A percentile compares a stretch with the other conserved stretches of the same genome.
Evolutionary conservation across 2,113 vertebrate genomes (phyloP).

Genomic region (Kryptolebias marmoratus): DNA sequence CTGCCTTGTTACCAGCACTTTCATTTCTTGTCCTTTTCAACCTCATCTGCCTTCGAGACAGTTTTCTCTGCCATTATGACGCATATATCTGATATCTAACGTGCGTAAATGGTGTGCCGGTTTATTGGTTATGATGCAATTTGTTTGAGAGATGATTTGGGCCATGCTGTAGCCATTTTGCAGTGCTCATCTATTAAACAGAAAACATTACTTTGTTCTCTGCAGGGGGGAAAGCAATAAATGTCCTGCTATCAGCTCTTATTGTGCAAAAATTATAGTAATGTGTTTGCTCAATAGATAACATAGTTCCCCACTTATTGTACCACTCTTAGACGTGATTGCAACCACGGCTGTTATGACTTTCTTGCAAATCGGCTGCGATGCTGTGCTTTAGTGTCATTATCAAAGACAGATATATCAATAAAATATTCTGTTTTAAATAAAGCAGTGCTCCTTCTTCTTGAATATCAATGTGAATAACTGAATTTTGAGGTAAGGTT

Average conservation of each 20-base stretch:
- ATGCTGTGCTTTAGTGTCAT: slow-evolving; percentile 27
- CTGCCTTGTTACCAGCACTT: slow-evolving; percentile 10
- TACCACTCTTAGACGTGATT: slow-evolving; percentile 13
- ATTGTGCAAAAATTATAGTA: slow-evolving; percentile 48
- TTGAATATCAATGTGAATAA: slow-evolving; percentile 58
- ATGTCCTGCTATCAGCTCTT: slow-evolving; percentile 41
- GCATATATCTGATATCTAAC: slow-evolving; percentile 5
- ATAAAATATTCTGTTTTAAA: slow-evolving; percentile 61
- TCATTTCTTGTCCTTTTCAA: slow-evolving; percentile 29
- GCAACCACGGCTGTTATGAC: slow-evolving; percentile 5
- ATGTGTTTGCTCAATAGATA: slow-evolving; percentile 29
- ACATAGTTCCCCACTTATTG: slow-evolving; percentile 28
- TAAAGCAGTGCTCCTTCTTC: slow-evolving; percentile 6
- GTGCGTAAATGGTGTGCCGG: neutral
- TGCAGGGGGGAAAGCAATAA: slow-evolving; percentile 53
- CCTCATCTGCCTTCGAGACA: slow-evolving; percentile 3
- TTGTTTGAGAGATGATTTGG: slow-evolving; percentile 64
- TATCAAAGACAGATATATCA: slow-evolving; percentile 20
- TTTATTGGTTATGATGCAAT: slow-evolving; percentile 54
- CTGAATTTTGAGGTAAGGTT: slow-evolving; percentile 32
- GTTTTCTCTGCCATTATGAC: slow-evolving; percentile 6
- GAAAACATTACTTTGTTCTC: slow-evolving; percentile 50
- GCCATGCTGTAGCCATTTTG: slow-evolving; percentile 8
- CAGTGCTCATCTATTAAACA: slow-evolving; percentile 59
- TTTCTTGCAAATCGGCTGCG: slow-evolving; percentile 1